A percentile compares a stretch with the other conserved stretches of the same genome.
Evolutionary conservation across 2,888 invertebrate genomes (phyloP).

Genomic region (Drosophila nr. fundita): DNA sequence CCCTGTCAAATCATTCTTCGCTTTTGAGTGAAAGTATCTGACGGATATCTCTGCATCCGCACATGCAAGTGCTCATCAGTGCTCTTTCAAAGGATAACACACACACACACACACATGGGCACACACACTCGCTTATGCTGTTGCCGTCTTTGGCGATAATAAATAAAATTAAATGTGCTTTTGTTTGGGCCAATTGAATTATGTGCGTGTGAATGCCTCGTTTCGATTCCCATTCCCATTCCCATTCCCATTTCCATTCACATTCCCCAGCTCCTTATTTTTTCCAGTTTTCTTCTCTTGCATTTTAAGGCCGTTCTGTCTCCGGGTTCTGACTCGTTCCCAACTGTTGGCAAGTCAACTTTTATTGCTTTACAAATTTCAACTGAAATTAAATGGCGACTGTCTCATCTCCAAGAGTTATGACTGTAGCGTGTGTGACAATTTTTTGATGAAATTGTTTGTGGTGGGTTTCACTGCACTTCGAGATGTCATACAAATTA

Average conservation of each 20-base stretch:
- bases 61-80: conserved; percentile 54
- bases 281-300: conserved; percentile 44
- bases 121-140: conserved; percentile 1
- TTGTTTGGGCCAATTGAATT: conserved; percentile 81
- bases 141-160: conserved; percentile 47
- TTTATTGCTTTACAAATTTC: conserved; percentile 54
- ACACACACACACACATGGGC: conserved; percentile 12
- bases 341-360: conserved; percentile 47
- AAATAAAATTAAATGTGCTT: conserved; percentile 80
- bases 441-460: conserved; percentile 49
- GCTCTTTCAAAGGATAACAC: conserved; percentile 58
- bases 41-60: conserved; percentile 54
- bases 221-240: conserved; percentile 35
- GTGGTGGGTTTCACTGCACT: conserved; percentile 24
- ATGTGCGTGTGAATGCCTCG: conserved; percentile 81
- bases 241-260: background rate
- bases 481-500: background rate
- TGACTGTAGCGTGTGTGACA: conserved; percentile 41
- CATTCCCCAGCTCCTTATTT: conserved; percentile 28
- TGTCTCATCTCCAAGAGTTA: conserved; percentile 44
- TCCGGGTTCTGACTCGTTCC: conserved; percentile 7
- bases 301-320: conserved; percentile 29
- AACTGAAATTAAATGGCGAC: conserved; percentile 49
- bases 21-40: conserved; percentile 75
- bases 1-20: conserved; percentile 70